Percentiles rank a stretch among this genome's conserved stretches.
Conservation (phyloP, 2,797 vertebrate species). For the Enteromius thamalakanensis region DNA sequence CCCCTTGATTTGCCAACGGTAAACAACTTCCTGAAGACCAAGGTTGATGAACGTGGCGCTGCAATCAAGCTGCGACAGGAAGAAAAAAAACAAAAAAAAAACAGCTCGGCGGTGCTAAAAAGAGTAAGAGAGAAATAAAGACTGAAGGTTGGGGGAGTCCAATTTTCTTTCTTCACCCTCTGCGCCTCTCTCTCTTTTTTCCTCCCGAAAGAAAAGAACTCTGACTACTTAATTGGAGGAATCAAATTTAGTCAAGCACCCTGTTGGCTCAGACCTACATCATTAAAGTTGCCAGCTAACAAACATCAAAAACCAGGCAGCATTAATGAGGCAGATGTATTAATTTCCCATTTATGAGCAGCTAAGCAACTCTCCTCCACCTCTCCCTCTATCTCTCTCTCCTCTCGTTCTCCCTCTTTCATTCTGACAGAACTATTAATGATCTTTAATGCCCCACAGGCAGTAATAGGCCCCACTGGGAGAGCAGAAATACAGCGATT, state of each 20-base stretch:
- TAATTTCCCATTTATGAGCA: constrained; percentile 96
- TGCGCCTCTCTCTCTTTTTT: constrained; percentile 67
- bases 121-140: constrained; percentile 60
- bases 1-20: constrained; percentile 81
- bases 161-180: constrained; percentile 64
- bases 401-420: constrained; percentile 71
- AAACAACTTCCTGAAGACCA: constrained; percentile 77
- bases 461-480: constrained; percentile 98
- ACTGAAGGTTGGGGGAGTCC: constrained; percentile 79
- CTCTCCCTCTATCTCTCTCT: constrained; percentile 67
- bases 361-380: constrained; percentile 84
- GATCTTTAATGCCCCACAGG: constrained; percentile 99
- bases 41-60: constrained; percentile 75
- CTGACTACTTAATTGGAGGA: constrained; percentile 88
- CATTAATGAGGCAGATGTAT: constrained; percentile 96
- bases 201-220: constrained; percentile 82
- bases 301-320: constrained; percentile 90
- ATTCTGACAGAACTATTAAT: constrained; percentile 97
- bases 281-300: constrained; percentile 93
- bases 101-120: constrained; percentile 30
- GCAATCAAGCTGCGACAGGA: constrained; percentile 69
- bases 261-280: constrained; percentile 86
- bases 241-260: constrained; percentile 86
- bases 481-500: constrained; percentile 97
- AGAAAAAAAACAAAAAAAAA: constrained; percentile 25